phyloP scores from a whole-genome alignment of 2,797 vertebrate genomes.

The Phrynocephalus guinanensis region DNA sequence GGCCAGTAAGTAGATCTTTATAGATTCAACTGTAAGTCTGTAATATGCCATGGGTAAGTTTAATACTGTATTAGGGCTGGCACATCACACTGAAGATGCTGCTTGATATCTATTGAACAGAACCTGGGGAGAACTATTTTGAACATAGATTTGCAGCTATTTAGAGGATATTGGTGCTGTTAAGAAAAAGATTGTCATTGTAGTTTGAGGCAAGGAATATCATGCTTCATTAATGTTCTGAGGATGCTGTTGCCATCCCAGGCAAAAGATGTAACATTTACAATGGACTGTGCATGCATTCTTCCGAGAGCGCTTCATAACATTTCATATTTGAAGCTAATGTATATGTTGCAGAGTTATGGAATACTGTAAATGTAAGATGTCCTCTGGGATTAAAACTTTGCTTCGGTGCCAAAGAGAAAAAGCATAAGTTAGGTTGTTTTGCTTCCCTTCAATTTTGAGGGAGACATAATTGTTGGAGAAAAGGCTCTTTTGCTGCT shows the following conservation, averaged over 20 bases:
- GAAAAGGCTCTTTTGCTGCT: no score
- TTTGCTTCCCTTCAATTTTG: no score
- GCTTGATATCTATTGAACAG: not conserved
- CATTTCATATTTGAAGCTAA: constrained; percentile 32
- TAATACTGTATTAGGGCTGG: not conserved
- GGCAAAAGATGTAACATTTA: not conserved
- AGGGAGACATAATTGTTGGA: no score
- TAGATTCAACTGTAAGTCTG: not conserved
- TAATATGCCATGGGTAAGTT: not conserved
- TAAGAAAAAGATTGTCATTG: constrained; percentile 28
- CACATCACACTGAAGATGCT: not conserved
- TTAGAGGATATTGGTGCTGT: constrained; percentile 5
- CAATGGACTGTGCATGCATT: not conserved
- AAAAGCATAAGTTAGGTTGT: not conserved
- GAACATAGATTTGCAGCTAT: not conserved
- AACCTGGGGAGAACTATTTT: constrained; percentile 19
- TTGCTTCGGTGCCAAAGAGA: constrained; percentile 10
- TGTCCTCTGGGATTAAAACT: constrained; percentile 33
- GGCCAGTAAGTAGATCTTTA: not conserved
- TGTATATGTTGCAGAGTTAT: constrained; percentile 29
- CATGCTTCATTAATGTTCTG: constrained; percentile 11
- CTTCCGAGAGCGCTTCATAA: constrained; percentile 34
- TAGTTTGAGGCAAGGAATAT: constrained; percentile 21
- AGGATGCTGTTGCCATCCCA: constrained; percentile 24
- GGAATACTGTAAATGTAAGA: constrained; percentile 32